phyloP scores from a whole-genome alignment of 2,113 vertebrate genomes.

The Circaetus gallicus region DNA sequence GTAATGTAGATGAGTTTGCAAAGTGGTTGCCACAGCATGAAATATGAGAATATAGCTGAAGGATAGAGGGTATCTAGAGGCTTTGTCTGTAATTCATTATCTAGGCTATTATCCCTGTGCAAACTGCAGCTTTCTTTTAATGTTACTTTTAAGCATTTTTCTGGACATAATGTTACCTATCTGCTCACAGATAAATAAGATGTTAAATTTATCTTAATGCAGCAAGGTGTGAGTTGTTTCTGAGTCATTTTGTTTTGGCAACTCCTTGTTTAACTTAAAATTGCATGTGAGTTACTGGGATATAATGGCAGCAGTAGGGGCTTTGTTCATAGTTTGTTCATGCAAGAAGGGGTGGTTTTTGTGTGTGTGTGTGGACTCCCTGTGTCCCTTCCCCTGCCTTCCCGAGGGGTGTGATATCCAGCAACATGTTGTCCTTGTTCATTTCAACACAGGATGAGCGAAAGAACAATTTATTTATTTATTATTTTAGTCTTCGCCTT shows the following conservation, averaged over 20 bases:
- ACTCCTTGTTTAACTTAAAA: neutral
- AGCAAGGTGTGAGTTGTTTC: neutral
- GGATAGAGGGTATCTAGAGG: neutral
- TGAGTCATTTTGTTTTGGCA: neutral
- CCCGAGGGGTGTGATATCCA: neutral
- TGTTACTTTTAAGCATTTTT: neutral
- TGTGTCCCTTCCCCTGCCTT: neutral
- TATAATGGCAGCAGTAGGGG: neutral
- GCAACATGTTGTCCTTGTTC: neutral
- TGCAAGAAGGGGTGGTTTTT: neutral
- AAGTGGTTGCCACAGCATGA: neutral
- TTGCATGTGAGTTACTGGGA: neutral
- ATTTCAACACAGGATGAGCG: neutral
- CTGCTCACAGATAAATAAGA: neutral
- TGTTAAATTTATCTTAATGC: neutral
- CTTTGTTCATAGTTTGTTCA: neutral
- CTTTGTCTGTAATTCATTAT: neutral
- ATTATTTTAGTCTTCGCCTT: neutral
- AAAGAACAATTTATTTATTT: constrained; percentile 17
- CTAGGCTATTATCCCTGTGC: neutral
- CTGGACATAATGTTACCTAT: neutral
- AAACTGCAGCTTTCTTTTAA: neutral
- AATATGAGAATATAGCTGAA: neutral
- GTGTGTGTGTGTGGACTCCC: neutral
- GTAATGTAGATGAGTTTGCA: neutral